These are phyloP conservation scores for Archivesica marissinica DNA, from an alignment of 1,140 invertebrate genomes.

Conservation along the genomic window DNA sequence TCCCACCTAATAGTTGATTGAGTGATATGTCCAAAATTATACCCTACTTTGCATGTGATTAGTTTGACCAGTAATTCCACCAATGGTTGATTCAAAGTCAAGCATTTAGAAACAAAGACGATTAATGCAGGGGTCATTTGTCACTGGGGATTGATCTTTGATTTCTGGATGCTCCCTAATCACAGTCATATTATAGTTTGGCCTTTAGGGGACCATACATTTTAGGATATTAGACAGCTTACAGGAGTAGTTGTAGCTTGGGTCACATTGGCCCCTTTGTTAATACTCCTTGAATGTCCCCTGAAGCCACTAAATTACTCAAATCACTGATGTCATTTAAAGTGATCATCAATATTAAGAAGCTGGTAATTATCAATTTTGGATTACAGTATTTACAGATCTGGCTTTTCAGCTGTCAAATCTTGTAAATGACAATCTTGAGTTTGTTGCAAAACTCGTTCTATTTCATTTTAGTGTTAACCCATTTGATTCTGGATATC, in stretches of 20 bases:
- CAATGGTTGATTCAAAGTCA: background rate
- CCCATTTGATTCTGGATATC: too few species aligned
- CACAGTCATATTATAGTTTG: slow-evolving; percentile 1
- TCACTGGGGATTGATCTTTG: background rate
- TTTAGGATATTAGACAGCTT: background rate
- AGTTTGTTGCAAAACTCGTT: background rate
- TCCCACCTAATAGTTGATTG: too few species aligned
- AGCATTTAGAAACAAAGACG: slow-evolving; percentile 7
- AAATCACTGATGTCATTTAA: background rate
- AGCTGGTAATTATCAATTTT: slow-evolving; percentile 30
- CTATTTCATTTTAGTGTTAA: background rate
- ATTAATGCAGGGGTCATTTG: slow-evolving; percentile 8
- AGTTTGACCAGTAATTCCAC: background rate
- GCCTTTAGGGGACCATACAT: slow-evolving; percentile 19
- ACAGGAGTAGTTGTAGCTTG: background rate
- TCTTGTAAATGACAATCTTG: background rate
- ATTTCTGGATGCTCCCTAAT: background rate
- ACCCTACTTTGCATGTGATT: background rate
- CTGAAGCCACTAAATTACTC: slow-evolving; percentile 5
- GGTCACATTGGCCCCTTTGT: slow-evolving; percentile 25
- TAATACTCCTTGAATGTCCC: background rate
- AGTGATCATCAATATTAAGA: slow-evolving; percentile 35
- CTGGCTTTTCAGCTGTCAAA: background rate
- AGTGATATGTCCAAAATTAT: too few species aligned
- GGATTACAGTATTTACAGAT: background rate